A percentile compares a stretch with the other conserved stretches of the same genome.
Evolutionary conservation across 1,140 invertebrate species (phyloP).

Genomic region (Thaumatotibia leucotreta): DNA sequence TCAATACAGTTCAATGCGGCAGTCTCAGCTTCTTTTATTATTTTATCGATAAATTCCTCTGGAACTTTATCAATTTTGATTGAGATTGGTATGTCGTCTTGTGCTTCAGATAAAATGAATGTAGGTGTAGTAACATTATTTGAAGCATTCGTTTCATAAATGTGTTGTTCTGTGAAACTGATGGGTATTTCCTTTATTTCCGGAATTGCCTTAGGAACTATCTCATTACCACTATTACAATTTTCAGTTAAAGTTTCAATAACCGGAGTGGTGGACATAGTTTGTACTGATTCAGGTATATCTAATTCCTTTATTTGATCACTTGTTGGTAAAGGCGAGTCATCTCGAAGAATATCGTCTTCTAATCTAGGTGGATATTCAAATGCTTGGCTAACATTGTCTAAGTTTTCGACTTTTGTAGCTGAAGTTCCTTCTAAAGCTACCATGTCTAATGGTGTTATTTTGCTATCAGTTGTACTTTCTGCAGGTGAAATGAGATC

Average conservation of each 20-base stretch:
- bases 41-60: background rate
- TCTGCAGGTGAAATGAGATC: conserved; percentile 19
- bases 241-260: background rate
- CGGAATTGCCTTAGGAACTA: background rate
- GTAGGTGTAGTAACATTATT: background rate
- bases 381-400: background rate
- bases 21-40: background rate
- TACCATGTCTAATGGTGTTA: background rate
- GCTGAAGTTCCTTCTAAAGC: conserved; percentile 24
- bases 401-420: conserved; percentile 6
- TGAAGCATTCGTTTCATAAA: background rate
- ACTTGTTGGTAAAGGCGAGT: background rate
- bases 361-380: background rate
- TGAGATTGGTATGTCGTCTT: background rate
- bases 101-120: background rate
- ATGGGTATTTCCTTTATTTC: background rate
- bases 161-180: background rate
- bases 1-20: conserved; percentile 4
- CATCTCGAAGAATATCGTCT: background rate
- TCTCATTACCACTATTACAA: background rate
- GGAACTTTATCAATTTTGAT: background rate
- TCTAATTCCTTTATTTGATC: background rate
- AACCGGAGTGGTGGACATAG: background rate
- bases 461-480: background rate
- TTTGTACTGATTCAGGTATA: conserved; percentile 5